Evolutionary conservation across 2,113 vertebrate species (phyloP), one percentile per base, ranked within the genome.

Genomic region (Abramis brama): DNA sequence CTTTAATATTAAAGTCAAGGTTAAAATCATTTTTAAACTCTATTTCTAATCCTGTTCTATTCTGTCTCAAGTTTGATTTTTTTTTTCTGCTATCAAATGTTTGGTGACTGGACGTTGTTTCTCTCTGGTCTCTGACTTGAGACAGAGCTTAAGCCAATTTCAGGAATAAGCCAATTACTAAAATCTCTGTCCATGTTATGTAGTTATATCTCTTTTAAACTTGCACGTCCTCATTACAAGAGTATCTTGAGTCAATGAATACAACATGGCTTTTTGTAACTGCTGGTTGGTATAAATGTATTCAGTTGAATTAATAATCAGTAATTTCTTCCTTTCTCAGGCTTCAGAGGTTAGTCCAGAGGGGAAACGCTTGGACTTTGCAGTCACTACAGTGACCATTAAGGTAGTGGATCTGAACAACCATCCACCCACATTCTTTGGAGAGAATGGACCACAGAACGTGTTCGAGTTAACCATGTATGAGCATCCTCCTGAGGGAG

Each of bases 351-450:
- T 97, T 4, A 93, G 93, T 39, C 90, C 92, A 33, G 91, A 93
- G 13, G 95, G 93, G 47, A 92, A 88, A n/a, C 50, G 84, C 27
- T 85, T 93, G 0, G 96, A 94, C 47, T 93, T 92, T 2, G 82
- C 93, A 0, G 89, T 92, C 68, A 94, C 96, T 66, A 91, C 86
- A 0, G 94, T 98, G 81, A 97, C 94, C 74, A 96, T 99, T 91
- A 95, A 96, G 82, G 95, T 99, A 17, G 95, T 99, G 1, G 97
- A 99, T 91, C 95, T 99, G 78, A 99, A 99, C 92, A 99, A 99
- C 87, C 98, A 99, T 11, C 96, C 96, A 0, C 98, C 98, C 0
- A 98, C 96, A 0, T 99, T 99, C 93, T 99, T 97, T 0, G 97
- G 97, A 43, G 97, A 98, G 85, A 96, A 91, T 0, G 97, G 97